Conservation (phyloP, 2,888 invertebrate genomes). For the Caenorhabditis auriculariae region DNA sequence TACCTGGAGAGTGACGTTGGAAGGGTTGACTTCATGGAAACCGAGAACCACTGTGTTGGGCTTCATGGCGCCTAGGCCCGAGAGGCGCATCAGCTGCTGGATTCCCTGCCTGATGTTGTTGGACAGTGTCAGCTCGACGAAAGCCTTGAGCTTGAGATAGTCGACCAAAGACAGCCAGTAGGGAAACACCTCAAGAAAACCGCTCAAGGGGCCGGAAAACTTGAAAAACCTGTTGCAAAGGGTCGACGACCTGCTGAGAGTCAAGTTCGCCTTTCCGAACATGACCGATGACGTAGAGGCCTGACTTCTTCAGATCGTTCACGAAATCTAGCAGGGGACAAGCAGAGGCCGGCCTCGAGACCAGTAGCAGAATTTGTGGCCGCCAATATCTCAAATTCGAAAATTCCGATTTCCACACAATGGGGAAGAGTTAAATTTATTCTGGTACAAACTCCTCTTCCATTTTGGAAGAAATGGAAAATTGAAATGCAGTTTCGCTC, state of each 20-base stretch:
- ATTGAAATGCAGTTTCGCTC: not conserved
- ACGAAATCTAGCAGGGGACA: conserved; percentile 93
- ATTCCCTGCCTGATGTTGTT: conserved; percentile 83
- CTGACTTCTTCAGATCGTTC: conserved; percentile 91
- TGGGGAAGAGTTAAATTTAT: too few relatives aligned
- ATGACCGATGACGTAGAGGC: conserved; percentile 84
- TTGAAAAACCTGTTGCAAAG: conserved; percentile 72
- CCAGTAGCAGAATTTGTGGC: conserved; percentile 89
- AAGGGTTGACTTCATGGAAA: conserved; percentile 79
- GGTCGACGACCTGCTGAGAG: conserved; percentile 70
- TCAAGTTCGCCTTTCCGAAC: conserved; percentile 63
- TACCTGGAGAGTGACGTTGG: conserved; percentile 76
- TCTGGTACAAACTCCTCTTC: not conserved
- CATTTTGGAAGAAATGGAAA: too few relatives aligned
- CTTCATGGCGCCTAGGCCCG: conserved; percentile 96
- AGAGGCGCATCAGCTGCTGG: conserved; percentile 74
- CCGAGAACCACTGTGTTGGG: conserved; percentile 95
- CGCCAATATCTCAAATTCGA: conserved; percentile 77
- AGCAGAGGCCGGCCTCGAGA: conserved; percentile 84
- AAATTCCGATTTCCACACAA: not conserved
- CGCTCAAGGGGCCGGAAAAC: too few relatives aligned
- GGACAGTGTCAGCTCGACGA: conserved; percentile 88
- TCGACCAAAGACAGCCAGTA: conserved; percentile 92
- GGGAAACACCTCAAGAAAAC: conserved; percentile 71
- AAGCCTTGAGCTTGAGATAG: conserved; percentile 91